Conservation (phyloP, 2,888 invertebrate species). For the Trachelus iudaicus region DNA sequence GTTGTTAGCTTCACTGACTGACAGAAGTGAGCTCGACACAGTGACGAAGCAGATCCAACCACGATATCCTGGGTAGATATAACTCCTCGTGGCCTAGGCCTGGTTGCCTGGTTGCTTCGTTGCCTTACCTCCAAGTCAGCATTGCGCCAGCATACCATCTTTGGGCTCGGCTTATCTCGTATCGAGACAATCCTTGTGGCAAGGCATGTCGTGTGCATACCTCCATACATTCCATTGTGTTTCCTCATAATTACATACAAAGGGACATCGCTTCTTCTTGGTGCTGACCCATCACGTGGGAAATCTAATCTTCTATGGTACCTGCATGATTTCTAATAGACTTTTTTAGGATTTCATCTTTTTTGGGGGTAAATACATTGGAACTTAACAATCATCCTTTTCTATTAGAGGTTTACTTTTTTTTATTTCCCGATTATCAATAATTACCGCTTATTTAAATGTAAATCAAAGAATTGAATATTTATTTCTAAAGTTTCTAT, state of each 20-base stretch:
- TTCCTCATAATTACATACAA: conserved; percentile 56
- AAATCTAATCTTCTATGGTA: conserved; percentile 30
- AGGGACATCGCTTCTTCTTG: conserved; percentile 33
- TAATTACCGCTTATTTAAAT: neutral
- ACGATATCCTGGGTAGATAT: conserved; percentile 51
- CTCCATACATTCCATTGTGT: conserved; percentile 57
- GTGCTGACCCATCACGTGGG: conserved; percentile 42
- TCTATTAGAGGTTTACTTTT: neutral
- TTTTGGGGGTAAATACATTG: conserved; percentile 22
- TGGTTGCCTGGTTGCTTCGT: conserved; percentile 9
- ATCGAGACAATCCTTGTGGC: conserved; percentile 42
- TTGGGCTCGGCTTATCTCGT: conserved; percentile 55
- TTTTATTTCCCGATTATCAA: neutral
- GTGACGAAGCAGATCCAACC: conserved; percentile 51
- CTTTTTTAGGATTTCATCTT: neutral
- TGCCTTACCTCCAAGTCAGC: conserved; percentile 8
- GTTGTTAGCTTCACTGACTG: conserved; percentile 22
- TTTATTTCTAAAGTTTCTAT: too few relatives aligned
- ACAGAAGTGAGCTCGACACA: conserved; percentile 28
- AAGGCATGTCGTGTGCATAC: conserved; percentile 49
- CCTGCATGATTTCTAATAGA: neutral
- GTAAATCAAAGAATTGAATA: neutral
- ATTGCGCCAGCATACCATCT: conserved; percentile 52
- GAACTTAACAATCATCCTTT: neutral
- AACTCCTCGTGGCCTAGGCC: conserved; percentile 20